These are phyloP conservation scores for Eupeodes latifasciatus DNA, from an alignment of 2,888 invertebrate species.

Conservation along the genomic window DNA sequence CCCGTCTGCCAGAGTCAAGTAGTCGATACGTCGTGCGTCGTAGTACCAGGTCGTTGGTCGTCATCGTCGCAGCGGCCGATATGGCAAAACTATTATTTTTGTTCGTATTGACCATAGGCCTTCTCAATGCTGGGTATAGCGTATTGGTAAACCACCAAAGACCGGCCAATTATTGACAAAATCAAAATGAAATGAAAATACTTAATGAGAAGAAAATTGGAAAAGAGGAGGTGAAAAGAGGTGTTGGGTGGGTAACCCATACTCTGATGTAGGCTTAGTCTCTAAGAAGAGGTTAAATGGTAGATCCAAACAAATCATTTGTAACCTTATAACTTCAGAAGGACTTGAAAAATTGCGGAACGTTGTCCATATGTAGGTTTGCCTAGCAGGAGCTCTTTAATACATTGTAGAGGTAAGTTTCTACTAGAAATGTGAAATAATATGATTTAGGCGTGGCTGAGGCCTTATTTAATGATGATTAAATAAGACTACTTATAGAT, in stretches of 20 bases:
- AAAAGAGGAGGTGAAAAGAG: slow-evolving; percentile 19
- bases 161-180: slow-evolving; percentile 66
- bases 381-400: slow-evolving; percentile 21
- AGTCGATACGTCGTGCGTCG: slow-evolving; percentile 63
- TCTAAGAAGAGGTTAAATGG: slow-evolving; percentile 54
- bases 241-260: slow-evolving; percentile 1
- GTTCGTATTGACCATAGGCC: not conserved
- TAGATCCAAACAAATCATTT: slow-evolving; percentile 66
- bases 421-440: slow-evolving; percentile 4
- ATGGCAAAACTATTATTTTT: slow-evolving; percentile 47
- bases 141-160: not conserved
- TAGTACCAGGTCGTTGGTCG: not conserved
- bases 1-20: slow-evolving; percentile 61
- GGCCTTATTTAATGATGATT: not conserved
- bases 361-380: slow-evolving; percentile 16
- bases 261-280: not conserved
- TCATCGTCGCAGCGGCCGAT: slow-evolving; percentile 32
- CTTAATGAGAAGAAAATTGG: slow-evolving; percentile 57
- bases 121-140: not conserved
- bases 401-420: slow-evolving; percentile 33
- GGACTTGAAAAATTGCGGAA: slow-evolving; percentile 21
- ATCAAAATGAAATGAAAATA: slow-evolving; percentile 53
- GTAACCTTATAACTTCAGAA: slow-evolving; percentile 44
- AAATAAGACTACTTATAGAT: not conserved
- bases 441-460: not conserved